phyloP scores from a whole-genome alignment of 2,113 vertebrate genomes.

The Prionailurus viverrinus region DNA sequence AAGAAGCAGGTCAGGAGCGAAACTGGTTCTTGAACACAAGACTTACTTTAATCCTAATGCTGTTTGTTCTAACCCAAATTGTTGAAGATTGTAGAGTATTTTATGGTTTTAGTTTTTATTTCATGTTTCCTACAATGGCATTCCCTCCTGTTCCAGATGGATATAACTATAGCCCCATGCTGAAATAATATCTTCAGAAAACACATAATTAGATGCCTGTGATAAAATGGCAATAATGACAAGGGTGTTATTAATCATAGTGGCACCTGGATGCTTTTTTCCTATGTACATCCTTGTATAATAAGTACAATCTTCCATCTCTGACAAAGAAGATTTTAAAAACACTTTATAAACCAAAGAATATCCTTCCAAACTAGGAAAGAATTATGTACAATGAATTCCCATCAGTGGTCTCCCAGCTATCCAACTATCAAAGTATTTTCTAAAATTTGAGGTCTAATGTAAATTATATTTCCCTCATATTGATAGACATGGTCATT shows the following conservation, averaged over 20 bases:
- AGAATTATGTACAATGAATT: neutral
- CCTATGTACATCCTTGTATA: neutral
- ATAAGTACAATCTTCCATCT: conserved; percentile 34
- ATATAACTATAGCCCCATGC: neutral
- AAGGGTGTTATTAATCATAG: conserved; percentile 7
- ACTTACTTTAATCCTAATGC: neutral
- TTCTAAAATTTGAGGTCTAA: neutral
- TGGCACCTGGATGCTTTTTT: neutral
- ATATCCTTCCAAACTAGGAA: conserved; percentile 30
- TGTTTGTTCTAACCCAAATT: neutral
- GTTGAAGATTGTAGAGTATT: neutral
- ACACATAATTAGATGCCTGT: neutral
- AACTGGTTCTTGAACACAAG: neutral
- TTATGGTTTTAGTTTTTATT: neutral
- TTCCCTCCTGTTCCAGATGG: neutral
- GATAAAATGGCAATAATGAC: neutral
- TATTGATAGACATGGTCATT: neutral
- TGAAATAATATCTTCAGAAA: conserved; percentile 27
- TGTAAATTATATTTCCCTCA: conserved; percentile 3
- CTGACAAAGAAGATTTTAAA: conserved; percentile 44
- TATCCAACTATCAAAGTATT: neutral
- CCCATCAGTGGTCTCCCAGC: neutral
- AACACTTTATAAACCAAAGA: conserved; percentile 26
- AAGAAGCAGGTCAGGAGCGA: neutral
- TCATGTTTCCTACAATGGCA: neutral